phyloP scores from a whole-genome alignment of 2,797 vertebrate species.

The Pelobates cultripes region DNA sequence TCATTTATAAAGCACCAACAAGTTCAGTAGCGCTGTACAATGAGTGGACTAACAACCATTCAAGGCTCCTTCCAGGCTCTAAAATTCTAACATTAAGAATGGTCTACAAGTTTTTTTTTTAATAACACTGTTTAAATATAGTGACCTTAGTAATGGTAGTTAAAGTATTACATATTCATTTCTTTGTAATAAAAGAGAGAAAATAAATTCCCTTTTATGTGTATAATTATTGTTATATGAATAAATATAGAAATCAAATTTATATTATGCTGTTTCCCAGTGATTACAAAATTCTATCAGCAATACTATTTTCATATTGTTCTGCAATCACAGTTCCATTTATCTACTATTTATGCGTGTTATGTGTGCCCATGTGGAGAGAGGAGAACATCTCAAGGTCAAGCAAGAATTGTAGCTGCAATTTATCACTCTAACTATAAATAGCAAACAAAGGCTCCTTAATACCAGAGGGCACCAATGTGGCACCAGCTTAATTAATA shows the following conservation, averaged over 20 bases:
- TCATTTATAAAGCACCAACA: no score
- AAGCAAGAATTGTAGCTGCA: slow-evolving; percentile 28
- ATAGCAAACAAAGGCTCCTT: slow-evolving; percentile 40
- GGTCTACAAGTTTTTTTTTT: no score
- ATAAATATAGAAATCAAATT: slow-evolving; percentile 24
- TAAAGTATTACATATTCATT: no score
- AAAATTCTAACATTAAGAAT: no score
- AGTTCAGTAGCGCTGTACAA: no score
- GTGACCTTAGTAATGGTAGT: no score
- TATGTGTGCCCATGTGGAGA: slow-evolving; percentile 44
- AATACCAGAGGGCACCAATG: slow-evolving; percentile 27
- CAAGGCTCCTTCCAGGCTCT: no score
- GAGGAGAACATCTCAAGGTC: slow-evolving; percentile 39
- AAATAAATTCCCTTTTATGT: neutral
- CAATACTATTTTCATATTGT: slow-evolving; percentile 17
- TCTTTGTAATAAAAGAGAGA: no score
- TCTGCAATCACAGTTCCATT: slow-evolving; percentile 39
- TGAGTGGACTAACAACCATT: no score
- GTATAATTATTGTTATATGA: slow-evolving; percentile 8
- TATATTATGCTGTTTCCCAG: slow-evolving; percentile 9
- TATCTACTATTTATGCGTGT: slow-evolving; percentile 18
- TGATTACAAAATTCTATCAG: slow-evolving; percentile 44
- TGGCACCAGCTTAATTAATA: slow-evolving; percentile 36
- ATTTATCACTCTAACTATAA: slow-evolving; percentile 45
- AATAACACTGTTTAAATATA: no score